Conservation (phyloP, 2,888 invertebrate species). For the Liopterus haemorrhoidalis region DNA sequence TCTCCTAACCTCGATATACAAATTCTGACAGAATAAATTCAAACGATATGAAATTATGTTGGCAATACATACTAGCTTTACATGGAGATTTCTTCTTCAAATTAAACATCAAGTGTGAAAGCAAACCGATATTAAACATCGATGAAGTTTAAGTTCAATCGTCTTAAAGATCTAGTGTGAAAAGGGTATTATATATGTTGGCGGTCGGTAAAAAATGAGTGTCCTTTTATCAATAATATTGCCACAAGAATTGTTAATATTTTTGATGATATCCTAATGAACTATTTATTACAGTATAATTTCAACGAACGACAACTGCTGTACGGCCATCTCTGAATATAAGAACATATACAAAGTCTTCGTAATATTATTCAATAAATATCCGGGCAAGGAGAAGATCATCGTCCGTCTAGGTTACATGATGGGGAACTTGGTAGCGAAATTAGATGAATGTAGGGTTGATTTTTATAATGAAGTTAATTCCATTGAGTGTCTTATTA, state of each 20-base stretch:
- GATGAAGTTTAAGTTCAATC: too few species aligned
- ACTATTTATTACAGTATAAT: conserved; percentile 55
- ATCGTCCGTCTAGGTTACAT: conserved; percentile 75
- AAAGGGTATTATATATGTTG: too few species aligned
- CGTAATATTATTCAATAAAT: conserved; percentile 58
- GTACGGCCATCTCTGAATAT: conserved; percentile 58
- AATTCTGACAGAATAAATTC: too few species aligned
- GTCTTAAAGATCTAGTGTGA: too few species aligned
- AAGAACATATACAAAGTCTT: conserved; percentile 52
- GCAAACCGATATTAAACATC: too few species aligned
- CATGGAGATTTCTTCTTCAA: too few species aligned
- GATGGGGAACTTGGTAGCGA: conserved; percentile 78
- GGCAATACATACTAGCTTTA: too few species aligned
- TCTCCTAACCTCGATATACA: too few species aligned
- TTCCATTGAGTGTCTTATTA: conserved; percentile 50
- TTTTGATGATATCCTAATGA: conserved; percentile 1
- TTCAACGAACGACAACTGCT: conserved; percentile 70
- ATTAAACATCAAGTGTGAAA: too few species aligned
- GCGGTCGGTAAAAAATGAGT: too few species aligned
- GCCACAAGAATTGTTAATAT: not conserved
- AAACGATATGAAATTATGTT: too few species aligned
- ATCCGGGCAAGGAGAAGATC: conserved; percentile 64
- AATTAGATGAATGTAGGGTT: conserved; percentile 62
- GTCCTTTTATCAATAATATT: too few species aligned
- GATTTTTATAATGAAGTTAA: conserved; percentile 55